Evolutionary conservation across 2,888 invertebrate species (phyloP).

Genomic region (Dryomyza anilis): DNA sequence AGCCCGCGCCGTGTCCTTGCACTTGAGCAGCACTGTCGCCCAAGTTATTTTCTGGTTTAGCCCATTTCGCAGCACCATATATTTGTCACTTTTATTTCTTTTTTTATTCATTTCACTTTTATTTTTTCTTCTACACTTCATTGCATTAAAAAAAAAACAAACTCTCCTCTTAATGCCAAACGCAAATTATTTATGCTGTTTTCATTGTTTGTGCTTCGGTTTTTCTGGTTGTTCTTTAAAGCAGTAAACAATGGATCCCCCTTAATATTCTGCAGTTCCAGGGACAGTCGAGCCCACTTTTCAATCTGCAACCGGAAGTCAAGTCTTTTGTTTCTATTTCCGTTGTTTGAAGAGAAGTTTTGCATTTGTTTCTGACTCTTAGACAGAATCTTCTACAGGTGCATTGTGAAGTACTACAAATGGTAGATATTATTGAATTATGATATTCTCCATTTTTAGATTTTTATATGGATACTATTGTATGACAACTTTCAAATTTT

Average conservation of each 20-base stretch:
- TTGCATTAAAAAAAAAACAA: too few species aligned
- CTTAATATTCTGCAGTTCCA: not conserved
- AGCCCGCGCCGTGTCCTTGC: slow-evolving; percentile 5
- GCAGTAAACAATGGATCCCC: not conserved
- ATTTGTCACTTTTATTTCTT: not conserved
- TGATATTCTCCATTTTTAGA: too few species aligned
- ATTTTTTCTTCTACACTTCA: slow-evolving; percentile 1
- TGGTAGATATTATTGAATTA: not conserved
- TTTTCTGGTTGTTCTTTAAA: not conserved
- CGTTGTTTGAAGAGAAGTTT: slow-evolving; percentile 50
- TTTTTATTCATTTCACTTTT: not conserved
- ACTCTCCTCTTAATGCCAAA: slow-evolving; percentile 23
- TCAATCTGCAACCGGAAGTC: slow-evolving; percentile 41
- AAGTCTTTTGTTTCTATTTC: slow-evolving; percentile 54
- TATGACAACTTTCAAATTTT: too few species aligned
- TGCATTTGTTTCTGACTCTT: not conserved
- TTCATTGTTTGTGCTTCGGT: slow-evolving; percentile 7
- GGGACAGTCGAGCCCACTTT: not conserved
- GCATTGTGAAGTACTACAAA: not conserved
- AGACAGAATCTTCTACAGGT: not conserved
- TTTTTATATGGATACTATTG: too few species aligned
- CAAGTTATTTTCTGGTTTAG: not conserved
- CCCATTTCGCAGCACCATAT: not conserved
- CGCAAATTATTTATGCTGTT: slow-evolving; percentile 27
- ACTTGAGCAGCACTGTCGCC: not conserved